Conservation (phyloP, 2,888 invertebrate species). For the Parnassius mnemosyne region DNA sequence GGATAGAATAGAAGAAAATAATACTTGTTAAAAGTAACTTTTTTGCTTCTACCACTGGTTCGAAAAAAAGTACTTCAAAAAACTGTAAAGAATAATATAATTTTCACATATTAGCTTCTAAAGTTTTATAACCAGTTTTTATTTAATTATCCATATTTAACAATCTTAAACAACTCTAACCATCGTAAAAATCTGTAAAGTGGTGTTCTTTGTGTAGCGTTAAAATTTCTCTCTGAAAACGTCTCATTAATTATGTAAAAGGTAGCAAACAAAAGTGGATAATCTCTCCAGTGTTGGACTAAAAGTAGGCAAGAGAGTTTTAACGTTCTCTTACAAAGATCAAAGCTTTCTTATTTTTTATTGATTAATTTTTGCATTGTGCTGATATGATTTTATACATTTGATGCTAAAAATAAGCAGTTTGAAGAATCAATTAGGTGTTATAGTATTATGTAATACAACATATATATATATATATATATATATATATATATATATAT, state of each 20-base stretch:
- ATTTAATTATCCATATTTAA: too few species aligned
- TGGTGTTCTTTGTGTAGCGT: constrained; percentile 35
- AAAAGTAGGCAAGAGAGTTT: constrained; percentile 61
- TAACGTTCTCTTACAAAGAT: constrained; percentile 64
- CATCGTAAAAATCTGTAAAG: constrained; percentile 9
- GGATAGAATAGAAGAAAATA: too few species aligned
- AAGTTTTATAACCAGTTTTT: too few species aligned
- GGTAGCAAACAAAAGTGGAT: constrained; percentile 67
- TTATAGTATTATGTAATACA: neutral
- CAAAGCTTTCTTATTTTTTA: constrained; percentile 60
- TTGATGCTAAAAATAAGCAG: neutral
- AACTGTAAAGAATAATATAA: too few species aligned
- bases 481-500: too few species aligned
- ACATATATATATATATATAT: too few species aligned
- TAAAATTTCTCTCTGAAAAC: constrained; percentile 55
- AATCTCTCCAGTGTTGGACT: constrained; percentile 70
- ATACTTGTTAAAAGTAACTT: too few species aligned
- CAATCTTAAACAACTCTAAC: too few species aligned
- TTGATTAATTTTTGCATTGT: constrained; percentile 72
- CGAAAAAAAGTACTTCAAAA: too few species aligned
- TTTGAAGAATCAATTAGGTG: neutral
- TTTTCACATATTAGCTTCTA: too few species aligned
- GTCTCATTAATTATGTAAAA: constrained; percentile 72
- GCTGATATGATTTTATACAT: constrained; percentile 31
- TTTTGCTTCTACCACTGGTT: too few species aligned